Evolutionary conservation across 2,888 invertebrate species (phyloP), one percentile per base, ranked within the genome.

Genomic region (Boloria selene): DNA sequence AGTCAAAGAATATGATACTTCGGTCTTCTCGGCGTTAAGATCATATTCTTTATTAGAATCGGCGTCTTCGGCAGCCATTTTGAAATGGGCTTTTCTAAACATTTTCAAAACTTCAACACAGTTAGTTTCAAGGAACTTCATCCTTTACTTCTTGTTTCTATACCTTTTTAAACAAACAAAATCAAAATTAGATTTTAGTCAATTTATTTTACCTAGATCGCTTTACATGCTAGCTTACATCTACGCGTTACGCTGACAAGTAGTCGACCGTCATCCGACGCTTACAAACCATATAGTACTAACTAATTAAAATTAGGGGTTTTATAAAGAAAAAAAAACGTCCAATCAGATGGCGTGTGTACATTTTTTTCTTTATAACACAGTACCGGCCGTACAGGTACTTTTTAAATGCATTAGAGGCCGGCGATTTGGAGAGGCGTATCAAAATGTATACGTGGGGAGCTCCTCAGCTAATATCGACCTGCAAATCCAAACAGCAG

Each of bases 91-190:
- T 88, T 90, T 90, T 81, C 83, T 84, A 88, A 90, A 92, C 82
- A 89, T 90, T 90, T 91, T 90, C 90, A 88, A 90, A 87, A 92
- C 92, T 92, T 92, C 90, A 90, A 91, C 85, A 90, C 86, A 91
- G 88, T 86, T 88, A 90, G 84, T 88, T 90, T 92, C 91, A 91
- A 91, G 90, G 92, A 92, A 93, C 93, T 94, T 95, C 95, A 95
- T 95, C 95, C 95, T 94, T 95, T 94, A 95, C 94, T 94, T 95
- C 95, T 95, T 95, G 95, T 95, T 95, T 95, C 95, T 95, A 94
- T 94, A 95, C 95, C 95, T 95, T 95, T 94, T 94, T 94, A 95
- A 95, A 95, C 94, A 95, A 95, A 95, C 94, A 95, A 95, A 95
- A 94, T 93, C 92, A 93, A 93, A 87, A 93, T 94, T 94, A 94